These are phyloP conservation scores for Grus americana DNA, from an alignment of 2,113 vertebrate genomes.

Conservation along the genomic window DNA sequence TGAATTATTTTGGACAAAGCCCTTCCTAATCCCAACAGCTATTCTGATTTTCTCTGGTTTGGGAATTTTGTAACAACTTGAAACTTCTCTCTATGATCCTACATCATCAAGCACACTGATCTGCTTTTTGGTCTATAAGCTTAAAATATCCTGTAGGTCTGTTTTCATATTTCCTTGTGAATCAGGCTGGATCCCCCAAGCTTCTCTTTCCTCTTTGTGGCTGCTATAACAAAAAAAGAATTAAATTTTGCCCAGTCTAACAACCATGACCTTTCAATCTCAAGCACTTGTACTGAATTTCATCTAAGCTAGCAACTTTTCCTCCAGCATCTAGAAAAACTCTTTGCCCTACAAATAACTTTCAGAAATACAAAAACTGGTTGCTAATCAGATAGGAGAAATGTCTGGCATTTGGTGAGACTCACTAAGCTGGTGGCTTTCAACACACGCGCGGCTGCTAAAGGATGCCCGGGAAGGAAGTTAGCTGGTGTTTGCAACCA, in stretches of 20 bases:
- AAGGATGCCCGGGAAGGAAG: background rate
- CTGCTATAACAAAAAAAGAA: background rate
- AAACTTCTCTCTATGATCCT: background rate
- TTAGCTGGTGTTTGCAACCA: background rate
- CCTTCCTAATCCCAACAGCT: background rate
- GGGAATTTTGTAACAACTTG: background rate
- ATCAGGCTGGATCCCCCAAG: background rate
- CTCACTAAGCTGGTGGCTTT: background rate
- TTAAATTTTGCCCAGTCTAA: background rate
- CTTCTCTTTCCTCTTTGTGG: background rate
- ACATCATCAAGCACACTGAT: background rate
- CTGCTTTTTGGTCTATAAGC: background rate
- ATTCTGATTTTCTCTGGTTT: background rate
- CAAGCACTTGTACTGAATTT: slow-evolving; percentile 1
- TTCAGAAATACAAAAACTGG: background rate
- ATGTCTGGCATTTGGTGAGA: background rate
- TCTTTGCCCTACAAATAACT: slow-evolving; percentile 16
- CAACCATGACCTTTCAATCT: slow-evolving; percentile 12
- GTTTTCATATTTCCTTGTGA: background rate
- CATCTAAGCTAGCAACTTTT: background rate
- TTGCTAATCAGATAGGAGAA: background rate
- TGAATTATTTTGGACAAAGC: background rate
- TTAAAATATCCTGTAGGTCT: background rate
- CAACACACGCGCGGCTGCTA: accelerated
- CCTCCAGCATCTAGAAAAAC: background rate